These are phyloP conservation scores for Decapterus maruadsi DNA, from an alignment of 2,797 vertebrate genomes.

Conservation along the genomic window DNA sequence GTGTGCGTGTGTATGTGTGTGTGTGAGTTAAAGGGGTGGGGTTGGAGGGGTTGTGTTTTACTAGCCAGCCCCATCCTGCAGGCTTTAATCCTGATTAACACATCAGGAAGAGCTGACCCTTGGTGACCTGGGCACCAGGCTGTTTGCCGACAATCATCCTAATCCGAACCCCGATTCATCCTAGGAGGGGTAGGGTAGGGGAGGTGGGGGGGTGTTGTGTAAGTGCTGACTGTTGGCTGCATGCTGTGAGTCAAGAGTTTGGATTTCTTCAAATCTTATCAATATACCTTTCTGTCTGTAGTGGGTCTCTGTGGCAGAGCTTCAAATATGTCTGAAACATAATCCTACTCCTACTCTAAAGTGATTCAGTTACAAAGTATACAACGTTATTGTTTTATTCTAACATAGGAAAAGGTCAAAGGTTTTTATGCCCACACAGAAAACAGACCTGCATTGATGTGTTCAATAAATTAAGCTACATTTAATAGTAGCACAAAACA, in stretches of 20 bases:
- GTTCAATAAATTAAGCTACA: background rate
- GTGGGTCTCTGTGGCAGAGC: background rate
- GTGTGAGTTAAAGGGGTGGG: background rate
- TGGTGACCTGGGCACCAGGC: slow-evolving; percentile 85
- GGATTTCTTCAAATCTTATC: slow-evolving; percentile 19
- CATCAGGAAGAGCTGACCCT: slow-evolving; percentile 86
- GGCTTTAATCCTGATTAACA: slow-evolving; percentile 86
- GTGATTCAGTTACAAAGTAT: background rate
- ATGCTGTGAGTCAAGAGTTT: slow-evolving; percentile 38
- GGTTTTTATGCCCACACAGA: background rate
- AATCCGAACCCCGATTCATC: slow-evolving; percentile 79
- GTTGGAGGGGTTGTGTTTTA: slow-evolving; percentile 70
- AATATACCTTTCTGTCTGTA: background rate
- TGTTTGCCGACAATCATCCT: slow-evolving; percentile 86
- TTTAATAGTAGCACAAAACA: background rate
- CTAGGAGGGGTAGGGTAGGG: background rate
- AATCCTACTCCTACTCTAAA: background rate
- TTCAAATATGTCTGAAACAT: background rate
- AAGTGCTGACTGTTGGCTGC: slow-evolving; percentile 21
- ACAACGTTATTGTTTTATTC: background rate
- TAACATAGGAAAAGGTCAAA: background rate
- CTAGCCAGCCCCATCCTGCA: slow-evolving; percentile 76
- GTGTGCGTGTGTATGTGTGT: slow-evolving; percentile 59
- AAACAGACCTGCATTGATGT: background rate
- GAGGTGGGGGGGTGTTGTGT: background rate